Evolutionary conservation across 2,113 vertebrate species (phyloP), one percentile per base, ranked within the genome.

Genomic region (Ptilorrhoa leucosticta): DNA sequence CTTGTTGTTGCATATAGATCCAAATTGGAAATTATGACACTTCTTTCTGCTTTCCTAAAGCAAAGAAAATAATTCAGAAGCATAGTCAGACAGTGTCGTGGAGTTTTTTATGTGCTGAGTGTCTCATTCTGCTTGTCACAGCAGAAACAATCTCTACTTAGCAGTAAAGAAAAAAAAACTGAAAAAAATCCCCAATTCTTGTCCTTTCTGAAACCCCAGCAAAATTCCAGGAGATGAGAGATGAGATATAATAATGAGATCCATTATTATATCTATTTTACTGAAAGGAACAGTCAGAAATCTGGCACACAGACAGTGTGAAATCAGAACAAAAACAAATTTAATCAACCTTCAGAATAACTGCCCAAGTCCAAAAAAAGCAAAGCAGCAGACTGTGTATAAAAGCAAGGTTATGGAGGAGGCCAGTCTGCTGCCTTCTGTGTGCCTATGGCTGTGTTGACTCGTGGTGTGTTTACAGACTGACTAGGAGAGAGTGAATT

Each of bases 41-140:
- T 83, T 89, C 26, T 78, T 71, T 95, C 84, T 92, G 53, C 64
- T 95, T 96, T 92, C 69, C 85, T 69, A 94, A 90, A 95, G 60
- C 35, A 90, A 95, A 92, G 60, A 82, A 89, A 95, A 73, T 57
- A 83, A 88, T 60, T 88, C 68, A 68, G 26, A 90, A 83, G 58
- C 50, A 82, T 4, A 8, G 65, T 84, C 58, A 95, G 47, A 27
- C 37, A 77, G 47, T 30, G 13, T 48, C 56, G 73, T 85, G 64
- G 83, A 84, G 56, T 53, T 93, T 83, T 88, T 60, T 56, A 51
- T 53, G 20, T 57, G 21, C 42, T 77, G 54, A 33, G 24, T 51
- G 71, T 87, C 63, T 69, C 68, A 39, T 87, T 94, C 58, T 75
- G 66, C 33, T 77, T 87, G 80, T 87, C 60, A 72, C 56, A 80